Conservation (phyloP, 1,140 invertebrate species). For the Chelonus insularis region DNA sequence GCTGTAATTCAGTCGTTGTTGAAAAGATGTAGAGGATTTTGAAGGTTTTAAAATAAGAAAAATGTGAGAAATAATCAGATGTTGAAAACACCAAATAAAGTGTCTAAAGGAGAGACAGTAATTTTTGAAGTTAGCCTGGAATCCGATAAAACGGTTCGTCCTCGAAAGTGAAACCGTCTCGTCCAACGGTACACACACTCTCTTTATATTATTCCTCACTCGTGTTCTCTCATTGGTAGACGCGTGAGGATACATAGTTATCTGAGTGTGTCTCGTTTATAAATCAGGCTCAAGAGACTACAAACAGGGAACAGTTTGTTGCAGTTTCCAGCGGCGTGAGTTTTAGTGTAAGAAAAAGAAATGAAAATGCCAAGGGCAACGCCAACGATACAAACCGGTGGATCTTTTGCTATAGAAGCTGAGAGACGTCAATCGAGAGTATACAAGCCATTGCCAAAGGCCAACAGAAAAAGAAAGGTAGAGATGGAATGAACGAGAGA, state of each 20-base stretch:
- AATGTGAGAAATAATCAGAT: background rate
- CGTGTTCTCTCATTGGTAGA: background rate
- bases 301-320: constrained; percentile 13
- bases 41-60: background rate
- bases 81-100: too few relatives aligned
- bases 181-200: constrained; percentile 23
- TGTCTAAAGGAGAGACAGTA: background rate
- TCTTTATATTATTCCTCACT: background rate
- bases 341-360: constrained; percentile 14
- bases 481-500: background rate
- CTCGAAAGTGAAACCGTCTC: constrained; percentile 28
- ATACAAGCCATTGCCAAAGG: background rate
- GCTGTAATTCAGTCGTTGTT: too few relatives aligned
- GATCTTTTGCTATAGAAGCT: background rate
- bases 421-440: constrained; percentile 11
- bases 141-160: background rate
- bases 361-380: constrained; percentile 7
- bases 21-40: too few relatives aligned
- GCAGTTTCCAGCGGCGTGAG: constrained; percentile 7
- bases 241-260: background rate
- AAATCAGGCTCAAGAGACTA: constrained; percentile 10
- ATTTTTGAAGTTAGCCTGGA: background rate
- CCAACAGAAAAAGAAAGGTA: background rate
- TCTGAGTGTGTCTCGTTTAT: constrained; percentile 17
- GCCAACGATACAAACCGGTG: background rate